These are phyloP conservation scores for Drosophila sp. DNA, from an alignment of 1,140 invertebrate species.

Conservation along the genomic window DNA sequence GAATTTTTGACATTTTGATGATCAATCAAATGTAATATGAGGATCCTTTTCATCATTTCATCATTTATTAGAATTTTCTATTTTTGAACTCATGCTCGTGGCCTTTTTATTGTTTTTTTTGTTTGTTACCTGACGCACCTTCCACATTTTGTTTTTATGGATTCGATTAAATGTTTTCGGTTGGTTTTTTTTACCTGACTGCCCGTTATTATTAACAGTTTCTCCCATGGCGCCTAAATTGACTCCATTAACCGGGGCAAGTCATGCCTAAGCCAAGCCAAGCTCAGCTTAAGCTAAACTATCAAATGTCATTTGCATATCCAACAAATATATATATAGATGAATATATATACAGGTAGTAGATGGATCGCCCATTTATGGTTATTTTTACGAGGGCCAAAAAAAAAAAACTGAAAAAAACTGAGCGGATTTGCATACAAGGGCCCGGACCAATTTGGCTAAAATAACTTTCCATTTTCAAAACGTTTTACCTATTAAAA, in stretches of 20 bases:
- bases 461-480: constrained; percentile 45
- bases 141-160: constrained; percentile 5
- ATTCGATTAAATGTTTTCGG: constrained; percentile 8
- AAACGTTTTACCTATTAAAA: constrained; percentile 17
- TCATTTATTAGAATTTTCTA: too few relatives aligned
- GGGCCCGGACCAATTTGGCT: constrained; percentile 26
- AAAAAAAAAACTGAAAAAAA: background rate
- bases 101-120: background rate
- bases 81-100: constrained; percentile 2
- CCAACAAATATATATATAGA: background rate
- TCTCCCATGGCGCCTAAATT: constrained; percentile 12
- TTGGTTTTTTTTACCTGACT: constrained; percentile 2
- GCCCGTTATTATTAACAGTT: constrained; percentile 12
- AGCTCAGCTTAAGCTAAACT: background rate
- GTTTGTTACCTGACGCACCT: constrained; percentile 6
- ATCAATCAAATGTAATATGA: too few relatives aligned
- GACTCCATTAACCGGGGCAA: constrained; percentile 7
- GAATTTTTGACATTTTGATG: too few relatives aligned
- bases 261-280: background rate
- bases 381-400: constrained; percentile 25
- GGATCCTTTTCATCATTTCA: too few relatives aligned
- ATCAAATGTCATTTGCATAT: constrained; percentile 13
- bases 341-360: constrained; percentile 25
- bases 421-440: constrained; percentile 42
- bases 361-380: constrained; percentile 38